Evolutionary conservation across 2,888 invertebrate species (phyloP), one percentile per base, ranked within the genome.

Genomic region (Allolobophora icterica): DNA sequence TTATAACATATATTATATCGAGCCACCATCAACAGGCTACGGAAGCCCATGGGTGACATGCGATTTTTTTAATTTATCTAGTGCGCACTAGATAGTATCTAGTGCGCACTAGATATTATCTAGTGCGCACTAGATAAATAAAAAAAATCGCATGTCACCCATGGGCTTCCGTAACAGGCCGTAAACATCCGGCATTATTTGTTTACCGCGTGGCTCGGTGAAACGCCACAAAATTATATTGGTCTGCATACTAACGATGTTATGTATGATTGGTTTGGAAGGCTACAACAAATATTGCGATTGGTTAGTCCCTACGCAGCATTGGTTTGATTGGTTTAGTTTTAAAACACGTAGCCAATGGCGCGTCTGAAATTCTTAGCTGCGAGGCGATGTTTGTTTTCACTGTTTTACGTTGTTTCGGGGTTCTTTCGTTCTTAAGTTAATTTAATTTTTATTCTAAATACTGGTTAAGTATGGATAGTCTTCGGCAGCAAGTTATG

Each of bases 401-500:
- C 24, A 52, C 4, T 21, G 52, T n/a, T 71, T 58, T 71, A 71
- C 71, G 6, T 71, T 71, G 71, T 71, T 30, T 30, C 24, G n/a
- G 24, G n/a, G 5, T 30, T 71, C 71, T 71, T 71, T 71, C n/a
- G 87, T 87, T 87, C 8, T 5, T 1, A 35, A 38, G 38, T 87
- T 87, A 30, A 33, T 83, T 83, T 24, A 0, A 87, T 34, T 87
- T 35, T 87, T 24, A 38, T 35, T 87, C 24, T 34, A 87, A 87
- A 87, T 35, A 35, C 34, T 24, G 87, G 24, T 34, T 87, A 52
- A 90, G 87, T 89, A 98, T 98, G 98, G 98, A 98, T 97, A 97
- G 97, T 95, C 96, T 98, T 95, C 97, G 98, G 94, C 98, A 98
- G 96, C 98, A 98, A 97, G 98, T 98, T 95, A 98, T 98, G 98